Evolutionary conservation across 1,140 invertebrate genomes (phyloP).

Genomic region (Drosophila sulfurigaster): DNA sequence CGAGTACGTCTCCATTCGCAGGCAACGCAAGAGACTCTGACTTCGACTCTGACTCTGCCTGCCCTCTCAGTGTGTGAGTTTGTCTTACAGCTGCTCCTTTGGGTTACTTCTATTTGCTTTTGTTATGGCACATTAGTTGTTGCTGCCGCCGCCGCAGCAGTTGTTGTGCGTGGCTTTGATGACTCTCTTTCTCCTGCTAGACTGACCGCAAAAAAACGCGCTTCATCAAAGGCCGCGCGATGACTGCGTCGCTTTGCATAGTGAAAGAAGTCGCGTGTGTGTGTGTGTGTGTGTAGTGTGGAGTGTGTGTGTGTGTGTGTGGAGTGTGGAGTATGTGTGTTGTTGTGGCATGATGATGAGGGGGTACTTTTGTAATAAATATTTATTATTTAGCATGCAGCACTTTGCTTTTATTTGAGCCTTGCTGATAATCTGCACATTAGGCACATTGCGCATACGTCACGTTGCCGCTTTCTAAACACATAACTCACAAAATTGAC

Average conservation of each 20-base stretch:
- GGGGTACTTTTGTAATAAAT: slow-evolving; percentile 15
- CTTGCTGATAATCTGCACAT: slow-evolving; percentile 29
- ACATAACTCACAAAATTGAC: slow-evolving; percentile 1
- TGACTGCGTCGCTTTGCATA: slow-evolving; percentile 64
- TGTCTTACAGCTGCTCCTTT: slow-evolving; percentile 52
- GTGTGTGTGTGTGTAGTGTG: slow-evolving; percentile 6
- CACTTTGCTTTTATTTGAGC: slow-evolving; percentile 30
- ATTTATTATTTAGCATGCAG: slow-evolving; percentile 38
- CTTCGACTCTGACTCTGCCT: slow-evolving; percentile 12
- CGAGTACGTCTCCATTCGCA: not conserved
- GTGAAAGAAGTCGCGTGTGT: not conserved
- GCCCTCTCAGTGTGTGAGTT: not conserved
- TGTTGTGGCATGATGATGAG: not conserved
- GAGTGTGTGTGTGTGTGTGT: slow-evolving; percentile 4
- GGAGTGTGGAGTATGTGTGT: slow-evolving; percentile 1
- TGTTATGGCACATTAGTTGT: slow-evolving; percentile 68
- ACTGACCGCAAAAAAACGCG: slow-evolving; percentile 50
- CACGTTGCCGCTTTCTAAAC: slow-evolving; percentile 20
- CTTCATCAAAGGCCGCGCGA: slow-evolving; percentile 69
- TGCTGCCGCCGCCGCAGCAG: slow-evolving; percentile 43
- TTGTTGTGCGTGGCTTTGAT: slow-evolving; percentile 59
- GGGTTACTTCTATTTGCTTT: slow-evolving; percentile 64
- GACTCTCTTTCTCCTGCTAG: slow-evolving; percentile 58
- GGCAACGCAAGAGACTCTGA: not conserved
- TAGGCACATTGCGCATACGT: slow-evolving; percentile 55